Conservation (phyloP, 2,797 vertebrate species). For the Karalla daura region DNA sequence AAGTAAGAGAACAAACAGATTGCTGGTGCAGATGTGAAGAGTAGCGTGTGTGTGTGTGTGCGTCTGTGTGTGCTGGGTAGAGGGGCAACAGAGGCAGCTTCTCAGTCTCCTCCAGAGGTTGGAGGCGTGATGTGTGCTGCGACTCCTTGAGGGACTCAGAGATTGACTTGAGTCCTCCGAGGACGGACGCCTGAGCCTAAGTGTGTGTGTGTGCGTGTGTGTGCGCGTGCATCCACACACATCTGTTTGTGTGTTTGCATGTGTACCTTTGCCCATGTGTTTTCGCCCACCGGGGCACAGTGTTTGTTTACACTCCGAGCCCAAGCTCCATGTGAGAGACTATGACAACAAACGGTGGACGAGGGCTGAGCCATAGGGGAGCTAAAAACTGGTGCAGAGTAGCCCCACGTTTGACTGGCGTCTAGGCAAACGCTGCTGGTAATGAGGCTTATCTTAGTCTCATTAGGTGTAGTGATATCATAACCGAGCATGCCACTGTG, state of each 20-base stretch:
- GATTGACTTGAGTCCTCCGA: slow-evolving; percentile 66
- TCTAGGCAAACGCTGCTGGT: slow-evolving; percentile 46
- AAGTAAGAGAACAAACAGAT: slow-evolving; percentile 13
- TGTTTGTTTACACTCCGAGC: slow-evolving; percentile 65
- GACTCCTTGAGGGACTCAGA: slow-evolving; percentile 57
- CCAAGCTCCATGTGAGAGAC: slow-evolving; percentile 38
- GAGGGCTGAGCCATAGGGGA: slow-evolving; percentile 33
- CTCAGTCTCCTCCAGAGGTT: slow-evolving; percentile 51
- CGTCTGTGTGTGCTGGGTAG: slow-evolving; percentile 3
- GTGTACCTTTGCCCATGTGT: slow-evolving; percentile 60
- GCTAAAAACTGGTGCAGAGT: slow-evolving; percentile 38
- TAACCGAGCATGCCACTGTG: slow-evolving; percentile 55
- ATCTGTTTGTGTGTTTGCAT: slow-evolving; percentile 48
- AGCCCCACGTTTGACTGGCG: slow-evolving; percentile 55
- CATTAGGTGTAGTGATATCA: slow-evolving; percentile 71
- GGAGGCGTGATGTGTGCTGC: slow-evolving; percentile 28
- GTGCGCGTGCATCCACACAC: slow-evolving; percentile 48
- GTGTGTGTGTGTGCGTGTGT: slow-evolving; percentile 50
- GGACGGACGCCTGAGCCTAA: slow-evolving; percentile 54
- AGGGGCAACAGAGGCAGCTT: slow-evolving; percentile 21
- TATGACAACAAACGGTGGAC: slow-evolving; percentile 50
- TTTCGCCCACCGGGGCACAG: slow-evolving; percentile 50
- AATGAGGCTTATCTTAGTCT: slow-evolving; percentile 67
- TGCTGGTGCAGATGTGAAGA: slow-evolving; percentile 20
- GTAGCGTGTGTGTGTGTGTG: slow-evolving; percentile 7